These are phyloP conservation scores for Mastigias papua DNA, from an alignment of 30 jellyfish, hydroid and myxozoan species.

Conservation along the genomic window DNA sequence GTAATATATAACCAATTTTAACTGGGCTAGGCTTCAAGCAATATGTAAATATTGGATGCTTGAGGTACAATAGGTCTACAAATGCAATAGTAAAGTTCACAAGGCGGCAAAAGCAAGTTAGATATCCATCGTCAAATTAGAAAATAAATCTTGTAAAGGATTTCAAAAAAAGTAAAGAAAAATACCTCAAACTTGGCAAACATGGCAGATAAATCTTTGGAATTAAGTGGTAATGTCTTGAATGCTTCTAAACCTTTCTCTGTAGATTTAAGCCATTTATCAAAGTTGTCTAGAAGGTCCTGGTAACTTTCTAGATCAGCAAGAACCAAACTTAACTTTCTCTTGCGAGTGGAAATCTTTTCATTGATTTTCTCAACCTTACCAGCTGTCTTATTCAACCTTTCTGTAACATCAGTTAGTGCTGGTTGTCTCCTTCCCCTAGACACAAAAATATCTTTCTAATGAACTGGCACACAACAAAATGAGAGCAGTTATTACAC, in stretches of 20 bases:
- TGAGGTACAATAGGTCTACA: no score
- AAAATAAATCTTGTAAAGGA: no score
- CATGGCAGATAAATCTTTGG: constrained; percentile 53
- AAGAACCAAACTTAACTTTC: constrained; percentile 42
- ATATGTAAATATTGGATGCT: no score
- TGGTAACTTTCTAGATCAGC: constrained; percentile 74
- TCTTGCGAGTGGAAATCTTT: constrained; percentile 60
- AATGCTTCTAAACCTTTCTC: constrained; percentile 80
- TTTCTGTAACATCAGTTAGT: constrained; percentile 68
- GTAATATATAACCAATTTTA: no score
- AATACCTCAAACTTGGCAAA: constrained; percentile 36
- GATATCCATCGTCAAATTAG: no score
- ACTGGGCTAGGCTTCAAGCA: no score
- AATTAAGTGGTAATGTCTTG: constrained; percentile 77
- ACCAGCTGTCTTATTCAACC: constrained; percentile 51
- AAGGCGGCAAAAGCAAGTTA: no score
- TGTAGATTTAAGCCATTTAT: constrained; percentile 84
- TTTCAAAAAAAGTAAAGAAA: no score
- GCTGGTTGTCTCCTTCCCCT: constrained; percentile 76
- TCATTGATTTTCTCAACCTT: constrained; percentile 68
- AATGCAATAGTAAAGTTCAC: no score
- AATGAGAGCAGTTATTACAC: no score
- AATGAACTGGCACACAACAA: no score
- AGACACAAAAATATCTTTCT: not conserved
- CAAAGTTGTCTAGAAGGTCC: constrained; percentile 77